These are phyloP conservation scores for Homalodisca vitripennis DNA, from an alignment of 1,140 invertebrate species.

Conservation along the genomic window DNA sequence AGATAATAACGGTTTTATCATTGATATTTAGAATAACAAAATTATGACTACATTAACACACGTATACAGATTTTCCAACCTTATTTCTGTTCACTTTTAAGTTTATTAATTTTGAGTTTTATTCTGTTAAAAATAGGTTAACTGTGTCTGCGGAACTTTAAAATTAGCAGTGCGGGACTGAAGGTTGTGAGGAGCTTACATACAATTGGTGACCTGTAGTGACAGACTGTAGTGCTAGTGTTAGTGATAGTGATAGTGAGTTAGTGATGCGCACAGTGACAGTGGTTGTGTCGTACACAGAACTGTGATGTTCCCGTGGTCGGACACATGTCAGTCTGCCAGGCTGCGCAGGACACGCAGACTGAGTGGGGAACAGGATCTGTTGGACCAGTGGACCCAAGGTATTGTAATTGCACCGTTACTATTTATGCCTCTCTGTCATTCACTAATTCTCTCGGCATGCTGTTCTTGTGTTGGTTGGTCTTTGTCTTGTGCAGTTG, in stretches of 20 bases:
- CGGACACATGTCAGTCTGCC: conserved; percentile 36
- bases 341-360: conserved; percentile 33
- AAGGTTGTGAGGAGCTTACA: background rate
- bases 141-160: too few relatives aligned
- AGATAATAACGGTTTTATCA: too few relatives aligned
- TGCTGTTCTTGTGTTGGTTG: conserved; percentile 14
- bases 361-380: conserved; percentile 36
- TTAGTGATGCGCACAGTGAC: background rate
- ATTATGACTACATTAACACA: too few relatives aligned
- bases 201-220: background rate
- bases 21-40: too few relatives aligned
- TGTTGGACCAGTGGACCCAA: conserved; percentile 39
- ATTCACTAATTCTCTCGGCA: background rate
- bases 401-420: conserved; percentile 31
- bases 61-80: too few relatives aligned
- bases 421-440: background rate
- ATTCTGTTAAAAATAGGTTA: too few relatives aligned
- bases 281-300: conserved; percentile 16
- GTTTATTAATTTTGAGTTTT: too few relatives aligned
- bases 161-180: too few relatives aligned
- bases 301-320: conserved; percentile 41
- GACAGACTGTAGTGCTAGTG: background rate
- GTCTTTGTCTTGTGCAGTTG: background rate
- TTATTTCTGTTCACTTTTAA: too few relatives aligned
- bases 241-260: conserved; percentile 1